Evolutionary conservation across 2,888 invertebrate species (phyloP).

Genomic region (Microdon myrmicae): DNA sequence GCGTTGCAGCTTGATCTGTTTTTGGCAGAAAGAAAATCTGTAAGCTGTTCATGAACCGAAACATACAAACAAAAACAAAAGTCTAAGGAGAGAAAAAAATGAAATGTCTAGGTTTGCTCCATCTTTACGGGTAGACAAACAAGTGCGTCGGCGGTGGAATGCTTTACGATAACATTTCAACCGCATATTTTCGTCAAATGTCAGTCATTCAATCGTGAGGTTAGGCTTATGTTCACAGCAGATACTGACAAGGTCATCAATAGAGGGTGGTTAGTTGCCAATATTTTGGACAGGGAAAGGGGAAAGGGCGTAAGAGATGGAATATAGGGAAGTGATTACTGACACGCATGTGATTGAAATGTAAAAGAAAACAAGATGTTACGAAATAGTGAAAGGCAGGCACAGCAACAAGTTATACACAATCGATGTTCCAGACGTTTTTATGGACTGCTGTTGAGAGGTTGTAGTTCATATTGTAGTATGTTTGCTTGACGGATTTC

Average conservation of each 20-base stretch:
- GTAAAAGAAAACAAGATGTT: constrained; percentile 1
- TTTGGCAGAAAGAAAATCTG: constrained; percentile 19
- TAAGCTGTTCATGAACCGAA: constrained; percentile 7
- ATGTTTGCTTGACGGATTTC: too few relatives aligned
- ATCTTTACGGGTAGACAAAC: constrained; percentile 30
- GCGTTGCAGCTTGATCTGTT: constrained; percentile 22
- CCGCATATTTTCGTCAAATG: constrained; percentile 21
- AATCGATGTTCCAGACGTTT: constrained; percentile 24
- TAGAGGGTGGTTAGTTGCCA: too few relatives aligned
- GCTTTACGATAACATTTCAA: constrained; percentile 6
- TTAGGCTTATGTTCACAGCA: constrained; percentile 15
- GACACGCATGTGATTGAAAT: neutral
- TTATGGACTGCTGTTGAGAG: constrained; percentile 32
- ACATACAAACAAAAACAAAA: neutral
- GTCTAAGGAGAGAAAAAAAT: neutral
- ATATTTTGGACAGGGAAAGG: constrained; percentile 6
- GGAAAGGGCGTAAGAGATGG: constrained; percentile 14
- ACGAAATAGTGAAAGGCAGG: constrained; percentile 4
- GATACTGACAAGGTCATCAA: constrained; percentile 39
- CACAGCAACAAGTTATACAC: constrained; percentile 14
- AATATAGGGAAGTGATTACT: constrained; percentile 7
- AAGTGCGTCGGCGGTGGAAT: constrained; percentile 13
- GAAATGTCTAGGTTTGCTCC: constrained; percentile 10
- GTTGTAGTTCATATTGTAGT: constrained; percentile 18
- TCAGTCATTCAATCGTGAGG: constrained; percentile 36